Conservation (phyloP, 2,113 vertebrate species). For the Neolamprologus tretocephalus region DNA sequence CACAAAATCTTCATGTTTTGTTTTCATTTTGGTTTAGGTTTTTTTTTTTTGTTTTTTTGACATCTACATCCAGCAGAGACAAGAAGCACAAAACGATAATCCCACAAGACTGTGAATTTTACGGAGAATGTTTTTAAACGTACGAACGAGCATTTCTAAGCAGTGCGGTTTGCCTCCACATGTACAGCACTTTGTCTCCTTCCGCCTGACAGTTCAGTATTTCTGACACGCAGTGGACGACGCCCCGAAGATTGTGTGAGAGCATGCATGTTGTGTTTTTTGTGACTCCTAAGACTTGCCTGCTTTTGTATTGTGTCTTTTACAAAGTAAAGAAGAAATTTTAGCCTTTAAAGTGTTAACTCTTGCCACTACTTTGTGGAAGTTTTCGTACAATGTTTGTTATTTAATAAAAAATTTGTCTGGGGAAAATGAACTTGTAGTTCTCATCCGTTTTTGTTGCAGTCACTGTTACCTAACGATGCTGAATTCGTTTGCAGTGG, state of each 20-base stretch:
- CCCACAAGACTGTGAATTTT: slow-evolving; percentile 30
- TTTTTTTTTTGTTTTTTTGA: background rate
- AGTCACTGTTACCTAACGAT: background rate
- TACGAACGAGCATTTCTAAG: background rate
- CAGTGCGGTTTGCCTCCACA: background rate
- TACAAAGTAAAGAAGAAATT: slow-evolving; percentile 16
- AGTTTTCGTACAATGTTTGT: slow-evolving; percentile 46
- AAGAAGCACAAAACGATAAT: slow-evolving; percentile 2
- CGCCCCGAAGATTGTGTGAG: background rate
- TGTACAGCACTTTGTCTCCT: background rate
- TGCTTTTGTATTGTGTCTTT: slow-evolving; percentile 51
- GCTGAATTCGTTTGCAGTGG: background rate
- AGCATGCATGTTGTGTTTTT: slow-evolving; percentile 27
- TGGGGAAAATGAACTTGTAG: background rate
- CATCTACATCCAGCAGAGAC: background rate
- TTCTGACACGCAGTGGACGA: background rate
- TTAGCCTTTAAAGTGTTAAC: slow-evolving; percentile 9
- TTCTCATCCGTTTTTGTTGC: background rate
- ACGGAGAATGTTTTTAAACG: background rate
- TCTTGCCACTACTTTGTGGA: slow-evolving; percentile 18
- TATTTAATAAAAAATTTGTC: slow-evolving; percentile 59
- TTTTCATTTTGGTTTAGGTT: background rate
- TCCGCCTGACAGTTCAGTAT: background rate
- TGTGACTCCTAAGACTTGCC: slow-evolving; percentile 3
- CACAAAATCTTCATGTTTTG: background rate